phyloP scores from a whole-genome alignment of 2,113 vertebrate genomes.

The Tachuris rubrigastra region DNA sequence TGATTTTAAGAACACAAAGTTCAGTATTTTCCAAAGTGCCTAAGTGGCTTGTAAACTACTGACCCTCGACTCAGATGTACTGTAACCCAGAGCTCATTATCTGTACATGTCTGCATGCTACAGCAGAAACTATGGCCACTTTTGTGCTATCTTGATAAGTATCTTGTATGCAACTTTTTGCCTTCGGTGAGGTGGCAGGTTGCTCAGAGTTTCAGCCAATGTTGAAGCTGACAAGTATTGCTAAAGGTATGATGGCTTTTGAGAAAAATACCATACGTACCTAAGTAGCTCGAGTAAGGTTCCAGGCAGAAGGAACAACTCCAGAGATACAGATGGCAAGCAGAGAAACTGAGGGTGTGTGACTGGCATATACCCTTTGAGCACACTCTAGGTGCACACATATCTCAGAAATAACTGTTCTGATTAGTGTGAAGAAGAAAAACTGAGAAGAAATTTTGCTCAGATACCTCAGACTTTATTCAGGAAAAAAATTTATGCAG shows the following conservation, averaged over 20 bases:
- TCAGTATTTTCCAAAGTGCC: fast-evolving
- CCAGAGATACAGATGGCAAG: background rate
- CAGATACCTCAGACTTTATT: background rate
- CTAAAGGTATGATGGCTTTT: background rate
- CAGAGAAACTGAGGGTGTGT: background rate
- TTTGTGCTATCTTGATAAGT: background rate
- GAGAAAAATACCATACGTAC: background rate
- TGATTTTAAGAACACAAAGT: background rate
- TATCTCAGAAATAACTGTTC: background rate
- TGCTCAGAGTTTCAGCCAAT: background rate
- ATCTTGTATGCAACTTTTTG: background rate
- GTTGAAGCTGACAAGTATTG: background rate
- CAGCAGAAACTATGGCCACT: background rate
- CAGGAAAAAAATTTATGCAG: background rate
- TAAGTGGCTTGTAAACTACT: background rate
- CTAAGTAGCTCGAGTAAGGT: background rate
- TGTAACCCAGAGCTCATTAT: background rate
- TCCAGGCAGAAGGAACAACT: background rate
- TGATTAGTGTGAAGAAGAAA: background rate
- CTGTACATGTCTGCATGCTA: fast-evolving
- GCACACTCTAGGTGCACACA: background rate
- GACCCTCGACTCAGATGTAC: background rate
- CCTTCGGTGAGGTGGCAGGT: background rate
- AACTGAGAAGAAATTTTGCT: background rate
- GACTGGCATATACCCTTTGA: background rate